These are phyloP conservation scores for Acrocephalus scirpaceus DNA, from an alignment of 2,797 vertebrate genomes.

Conservation along the genomic window DNA sequence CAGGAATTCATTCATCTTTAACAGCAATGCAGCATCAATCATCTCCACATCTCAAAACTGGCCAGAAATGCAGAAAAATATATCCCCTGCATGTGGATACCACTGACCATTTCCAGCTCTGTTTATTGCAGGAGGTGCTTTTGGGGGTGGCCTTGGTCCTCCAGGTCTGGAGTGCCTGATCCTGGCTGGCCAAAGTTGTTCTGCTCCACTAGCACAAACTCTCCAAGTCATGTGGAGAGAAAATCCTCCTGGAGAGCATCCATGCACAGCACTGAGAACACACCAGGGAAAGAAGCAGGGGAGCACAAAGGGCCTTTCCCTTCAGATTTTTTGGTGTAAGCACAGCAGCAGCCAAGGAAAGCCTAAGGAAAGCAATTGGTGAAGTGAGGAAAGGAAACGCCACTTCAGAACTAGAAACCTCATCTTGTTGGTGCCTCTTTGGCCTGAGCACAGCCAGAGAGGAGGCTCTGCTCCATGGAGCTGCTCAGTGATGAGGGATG, in stretches of 20 bases:
- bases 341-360: background rate
- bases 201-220: background rate
- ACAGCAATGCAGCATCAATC: background rate
- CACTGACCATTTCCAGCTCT: background rate
- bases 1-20: background rate
- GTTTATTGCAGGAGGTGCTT: background rate
- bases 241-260: background rate
- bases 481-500: background rate
- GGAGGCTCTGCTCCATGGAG: background rate
- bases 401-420: background rate
- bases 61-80: background rate
- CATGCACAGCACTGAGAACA: fast-evolving
- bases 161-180: background rate
- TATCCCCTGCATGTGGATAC: background rate
- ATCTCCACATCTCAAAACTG: background rate
- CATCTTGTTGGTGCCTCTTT: background rate
- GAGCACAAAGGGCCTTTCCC: background rate
- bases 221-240: background rate
- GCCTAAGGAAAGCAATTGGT: background rate
- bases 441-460: background rate
- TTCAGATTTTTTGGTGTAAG: background rate
- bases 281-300: background rate
- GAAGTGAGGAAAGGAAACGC: background rate
- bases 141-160: background rate
- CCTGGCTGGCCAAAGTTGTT: background rate